Percentiles rank a stretch among this genome's conserved stretches.
Evolutionary conservation across 2,888 invertebrate genomes (phyloP).

Genomic region (Octodonta nipae): DNA sequence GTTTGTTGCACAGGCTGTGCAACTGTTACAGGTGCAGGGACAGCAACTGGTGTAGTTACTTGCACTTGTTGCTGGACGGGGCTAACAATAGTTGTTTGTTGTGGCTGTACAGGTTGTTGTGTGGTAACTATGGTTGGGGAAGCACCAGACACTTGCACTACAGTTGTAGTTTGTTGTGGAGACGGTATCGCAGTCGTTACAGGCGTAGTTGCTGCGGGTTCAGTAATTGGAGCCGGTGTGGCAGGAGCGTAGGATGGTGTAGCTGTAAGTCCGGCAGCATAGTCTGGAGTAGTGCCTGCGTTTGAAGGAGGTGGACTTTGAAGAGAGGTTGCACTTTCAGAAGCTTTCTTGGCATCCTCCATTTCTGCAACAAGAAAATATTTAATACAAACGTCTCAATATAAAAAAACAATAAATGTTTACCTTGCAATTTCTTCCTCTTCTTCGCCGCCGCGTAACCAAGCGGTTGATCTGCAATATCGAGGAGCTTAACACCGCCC

Average conservation of each 20-base stretch:
- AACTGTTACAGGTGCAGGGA: slow-evolving; percentile 4
- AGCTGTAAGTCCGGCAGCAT: slow-evolving; percentile 63
- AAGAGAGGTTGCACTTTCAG: slow-evolving; percentile 37
- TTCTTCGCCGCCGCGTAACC: slow-evolving; percentile 77
- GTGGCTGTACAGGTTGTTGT: slow-evolving; percentile 8
- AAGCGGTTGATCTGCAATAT: slow-evolving; percentile 84
- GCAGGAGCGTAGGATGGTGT: slow-evolving; percentile 37
- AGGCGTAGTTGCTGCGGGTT: slow-evolving; percentile 13
- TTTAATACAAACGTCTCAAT: slow-evolving; percentile 1
- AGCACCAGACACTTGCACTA: slow-evolving; percentile 9
- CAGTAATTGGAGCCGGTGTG: too few relatives aligned
- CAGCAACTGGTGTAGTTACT: slow-evolving; percentile 15
- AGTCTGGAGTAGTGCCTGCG: slow-evolving; percentile 56
- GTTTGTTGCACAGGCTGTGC: slow-evolving; percentile 10
- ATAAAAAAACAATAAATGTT: slow-evolving; percentile 2
- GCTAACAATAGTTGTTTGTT: slow-evolving; percentile 5
- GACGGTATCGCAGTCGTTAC: slow-evolving; percentile 13
- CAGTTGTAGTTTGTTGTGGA: slow-evolving; percentile 11
- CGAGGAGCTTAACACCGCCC: slow-evolving; percentile 86
- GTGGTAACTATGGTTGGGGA: slow-evolving; percentile 5
- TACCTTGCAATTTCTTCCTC: slow-evolving; percentile 68
- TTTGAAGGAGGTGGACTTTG: slow-evolving; percentile 28
- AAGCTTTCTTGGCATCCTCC: slow-evolving; percentile 50
- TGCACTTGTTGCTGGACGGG: slow-evolving; percentile 6
- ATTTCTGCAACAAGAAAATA: slow-evolving; percentile 35